Percentiles rank a stretch among this genome's conserved stretches.
Conservation (phyloP, 2,888 invertebrate species). For the Sinohyriopsis cumingii region DNA sequence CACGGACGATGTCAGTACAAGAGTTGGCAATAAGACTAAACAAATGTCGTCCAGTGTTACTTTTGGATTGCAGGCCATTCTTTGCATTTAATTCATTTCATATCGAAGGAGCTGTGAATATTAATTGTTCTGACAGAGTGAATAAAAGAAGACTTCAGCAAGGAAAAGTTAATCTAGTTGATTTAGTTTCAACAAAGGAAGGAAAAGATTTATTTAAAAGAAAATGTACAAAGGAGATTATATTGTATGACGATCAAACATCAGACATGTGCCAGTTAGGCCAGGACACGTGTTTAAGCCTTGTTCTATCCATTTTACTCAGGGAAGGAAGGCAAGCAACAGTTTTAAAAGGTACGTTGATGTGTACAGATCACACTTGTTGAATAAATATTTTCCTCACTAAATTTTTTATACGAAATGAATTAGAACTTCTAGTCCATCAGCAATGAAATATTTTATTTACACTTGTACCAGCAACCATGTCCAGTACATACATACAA, state of each 20-base stretch:
- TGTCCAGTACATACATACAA: no score
- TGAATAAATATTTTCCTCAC: slow-evolving; percentile 35
- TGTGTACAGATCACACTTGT: no score
- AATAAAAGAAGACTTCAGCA: slow-evolving; percentile 80
- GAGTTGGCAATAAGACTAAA: slow-evolving; percentile 52
- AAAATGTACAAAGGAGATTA: slow-evolving; percentile 76
- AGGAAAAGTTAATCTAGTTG: slow-evolving; percentile 79
- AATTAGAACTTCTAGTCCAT: no score
- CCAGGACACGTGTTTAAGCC: slow-evolving; percentile 77
- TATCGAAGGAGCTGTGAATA: slow-evolving; percentile 78
- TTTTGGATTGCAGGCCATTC: slow-evolving; percentile 81
- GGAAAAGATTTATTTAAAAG: slow-evolving; percentile 78
- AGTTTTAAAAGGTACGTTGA: slow-evolving; percentile 79
- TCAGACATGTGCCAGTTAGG: slow-evolving; percentile 74
- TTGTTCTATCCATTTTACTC: slow-evolving; percentile 79
- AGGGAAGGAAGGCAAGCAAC: slow-evolving; percentile 80
- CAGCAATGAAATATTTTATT: no score
- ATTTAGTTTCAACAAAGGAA: slow-evolving; percentile 79
- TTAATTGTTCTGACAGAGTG: slow-evolving; percentile 82
- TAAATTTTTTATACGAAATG: background rate
- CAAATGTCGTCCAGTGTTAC: slow-evolving; percentile 65
- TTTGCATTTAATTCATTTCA: slow-evolving; percentile 82
- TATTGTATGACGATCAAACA: slow-evolving; percentile 82
- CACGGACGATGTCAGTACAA: slow-evolving; percentile 50
- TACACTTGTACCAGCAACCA: no score